phyloP scores from a whole-genome alignment of 2,888 invertebrate species.

The Diaperis boleti region DNA sequence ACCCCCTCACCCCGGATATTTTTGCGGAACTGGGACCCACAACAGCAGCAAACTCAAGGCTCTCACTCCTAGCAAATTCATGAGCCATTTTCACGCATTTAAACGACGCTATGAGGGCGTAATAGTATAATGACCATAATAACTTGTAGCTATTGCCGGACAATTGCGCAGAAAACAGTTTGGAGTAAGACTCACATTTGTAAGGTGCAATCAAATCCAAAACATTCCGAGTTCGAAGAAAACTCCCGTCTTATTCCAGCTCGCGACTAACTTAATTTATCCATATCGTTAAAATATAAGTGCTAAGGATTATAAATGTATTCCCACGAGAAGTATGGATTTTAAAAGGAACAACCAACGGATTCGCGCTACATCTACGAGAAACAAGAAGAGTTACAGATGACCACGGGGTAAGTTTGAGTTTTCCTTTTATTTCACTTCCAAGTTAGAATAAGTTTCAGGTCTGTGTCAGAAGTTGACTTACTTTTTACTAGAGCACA shows the following conservation, averaged over 20 bases:
- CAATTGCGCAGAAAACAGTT: slow-evolving; percentile 66
- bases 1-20: too few relatives aligned
- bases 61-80: slow-evolving; percentile 62
- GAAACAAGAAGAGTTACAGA: slow-evolving; percentile 62
- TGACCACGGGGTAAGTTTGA: slow-evolving; percentile 62
- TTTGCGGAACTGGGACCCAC: too few relatives aligned
- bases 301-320: slow-evolving; percentile 54
- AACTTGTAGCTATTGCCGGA: slow-evolving; percentile 64
- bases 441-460: slow-evolving; percentile 37
- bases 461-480: slow-evolving; percentile 49
- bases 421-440: too few relatives aligned
- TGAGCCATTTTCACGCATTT: slow-evolving; percentile 65
- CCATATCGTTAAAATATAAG: slow-evolving; percentile 27
- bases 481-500: slow-evolving; percentile 55
- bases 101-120: slow-evolving; percentile 65
- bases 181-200: slow-evolving; percentile 62
- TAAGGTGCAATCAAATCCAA: slow-evolving; percentile 56
- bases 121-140: slow-evolving; percentile 67
- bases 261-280: slow-evolving; percentile 24
- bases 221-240: slow-evolving; percentile 28
- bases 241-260: slow-evolving; percentile 38
- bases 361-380: slow-evolving; percentile 50
- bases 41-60: slow-evolving; percentile 61
- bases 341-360: slow-evolving; percentile 54
- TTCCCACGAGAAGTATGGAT: slow-evolving; percentile 57